A percentile compares a stretch with the other conserved stretches of the same genome.
phyloP scores from a whole-genome alignment of 2,888 invertebrate species.

The Drosophila acutilabella region DNA sequence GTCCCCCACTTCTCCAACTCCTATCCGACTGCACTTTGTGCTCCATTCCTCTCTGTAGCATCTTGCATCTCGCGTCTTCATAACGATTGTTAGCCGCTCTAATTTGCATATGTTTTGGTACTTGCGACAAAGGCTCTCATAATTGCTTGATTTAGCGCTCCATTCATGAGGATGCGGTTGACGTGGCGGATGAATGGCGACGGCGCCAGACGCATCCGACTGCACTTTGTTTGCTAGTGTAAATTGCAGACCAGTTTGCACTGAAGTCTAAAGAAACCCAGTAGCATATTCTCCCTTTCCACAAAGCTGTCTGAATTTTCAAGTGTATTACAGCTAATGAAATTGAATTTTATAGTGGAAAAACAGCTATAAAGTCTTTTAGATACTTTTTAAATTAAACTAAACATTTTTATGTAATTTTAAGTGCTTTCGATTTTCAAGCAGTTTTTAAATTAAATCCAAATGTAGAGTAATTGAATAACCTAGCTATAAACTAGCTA shows the following conservation, averaged over 20 bases:
- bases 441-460: no score
- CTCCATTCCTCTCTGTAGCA: background rate
- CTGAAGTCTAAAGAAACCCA: background rate
- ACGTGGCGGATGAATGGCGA: constrained; percentile 30
- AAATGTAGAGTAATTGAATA: no score
- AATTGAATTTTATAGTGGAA: no score
- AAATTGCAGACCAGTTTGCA: constrained; percentile 65
- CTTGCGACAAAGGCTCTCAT: constrained; percentile 83
- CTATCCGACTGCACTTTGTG: background rate
- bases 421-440: no score
- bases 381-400: no score
- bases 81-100: constrained; percentile 54
- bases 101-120: constrained; percentile 77
- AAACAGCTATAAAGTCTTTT: no score
- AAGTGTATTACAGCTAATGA: background rate
- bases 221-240: constrained; percentile 54
- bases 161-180: constrained; percentile 68
- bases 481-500: background rate
- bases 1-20: background rate
- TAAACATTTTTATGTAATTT: no score
- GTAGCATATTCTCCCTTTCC: constrained; percentile 17
- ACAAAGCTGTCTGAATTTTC: background rate
- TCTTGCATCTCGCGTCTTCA: constrained; percentile 34
- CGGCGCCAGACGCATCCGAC: constrained; percentile 67
- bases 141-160: constrained; percentile 84